Evolutionary conservation across 2,113 vertebrate genomes (phyloP).

Genomic region (Ivindomyrus marchei): DNA sequence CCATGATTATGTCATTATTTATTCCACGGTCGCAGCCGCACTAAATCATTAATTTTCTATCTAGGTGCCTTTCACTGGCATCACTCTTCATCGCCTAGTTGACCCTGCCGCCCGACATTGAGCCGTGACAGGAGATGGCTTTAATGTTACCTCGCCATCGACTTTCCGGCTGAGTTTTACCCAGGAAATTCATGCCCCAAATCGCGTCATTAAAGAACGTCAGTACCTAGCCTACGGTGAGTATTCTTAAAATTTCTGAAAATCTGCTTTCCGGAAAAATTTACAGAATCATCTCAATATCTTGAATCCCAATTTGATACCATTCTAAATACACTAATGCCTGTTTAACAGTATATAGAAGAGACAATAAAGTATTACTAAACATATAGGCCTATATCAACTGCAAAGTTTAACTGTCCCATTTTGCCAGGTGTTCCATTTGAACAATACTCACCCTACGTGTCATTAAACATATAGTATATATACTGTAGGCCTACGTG

Average conservation of each 20-base stretch:
- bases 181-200: neutral
- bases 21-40: neutral
- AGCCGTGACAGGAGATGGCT: neutral
- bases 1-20: conserved; percentile 15
- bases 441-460: neutral
- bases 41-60: conserved; percentile 5
- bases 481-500: neutral
- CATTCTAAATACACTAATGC: neutral
- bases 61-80: conserved; percentile 4
- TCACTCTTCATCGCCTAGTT: conserved; percentile 15
- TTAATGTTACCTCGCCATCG: neutral
- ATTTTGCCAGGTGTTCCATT: neutral
- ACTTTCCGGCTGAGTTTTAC: neutral
- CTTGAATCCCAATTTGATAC: no score
- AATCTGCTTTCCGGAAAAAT: no score
- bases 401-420: neutral
- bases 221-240: neutral
- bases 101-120: conserved; percentile 5
- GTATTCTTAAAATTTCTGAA: neutral
- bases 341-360: neutral
- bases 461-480: neutral
- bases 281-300: no score
- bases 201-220: neutral
- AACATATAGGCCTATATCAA: neutral
- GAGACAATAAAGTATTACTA: neutral